These are phyloP conservation scores for Meriones psammophilus DNA, from an alignment of 2,797 vertebrate species.

Conservation along the genomic window DNA sequence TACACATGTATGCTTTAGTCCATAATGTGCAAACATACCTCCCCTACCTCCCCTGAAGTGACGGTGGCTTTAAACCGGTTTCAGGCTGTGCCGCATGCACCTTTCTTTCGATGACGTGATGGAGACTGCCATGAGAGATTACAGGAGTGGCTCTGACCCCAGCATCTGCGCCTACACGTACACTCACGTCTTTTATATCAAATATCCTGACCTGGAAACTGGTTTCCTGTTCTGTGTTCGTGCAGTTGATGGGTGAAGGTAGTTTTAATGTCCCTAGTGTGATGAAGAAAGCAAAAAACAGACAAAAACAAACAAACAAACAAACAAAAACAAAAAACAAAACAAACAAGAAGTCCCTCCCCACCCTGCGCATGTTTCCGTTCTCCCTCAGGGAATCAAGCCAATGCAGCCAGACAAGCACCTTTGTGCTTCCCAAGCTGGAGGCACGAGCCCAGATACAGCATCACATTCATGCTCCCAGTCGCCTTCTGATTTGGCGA, in stretches of 20 bases:
- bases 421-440: conserved; percentile 42
- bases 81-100: neutral
- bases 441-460: conserved; percentile 38
- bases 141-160: neutral
- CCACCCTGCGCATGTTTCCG: neutral
- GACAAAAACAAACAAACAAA: too few relatives aligned
- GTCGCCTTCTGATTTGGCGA: conserved; percentile 10
- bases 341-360: too few relatives aligned
- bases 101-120: neutral
- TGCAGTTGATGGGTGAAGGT: neutral
- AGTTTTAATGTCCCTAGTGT: neutral
- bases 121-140: neutral
- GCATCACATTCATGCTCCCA: conserved; percentile 8
- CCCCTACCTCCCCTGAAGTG: neutral
- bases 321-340: too few relatives aligned
- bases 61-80: neutral
- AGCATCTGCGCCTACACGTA: neutral
- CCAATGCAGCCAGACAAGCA: neutral
- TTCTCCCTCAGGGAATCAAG: conserved; percentile 41
- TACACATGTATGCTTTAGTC: neutral
- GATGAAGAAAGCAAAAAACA: neutral
- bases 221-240: neutral
- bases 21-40: neutral
- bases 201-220: neutral
- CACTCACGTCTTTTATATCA: neutral